A percentile compares a stretch with the other conserved stretches of the same genome.
Evolutionary conservation across 2,888 invertebrate species (phyloP).

Genomic region (Dendrolimus houi): DNA sequence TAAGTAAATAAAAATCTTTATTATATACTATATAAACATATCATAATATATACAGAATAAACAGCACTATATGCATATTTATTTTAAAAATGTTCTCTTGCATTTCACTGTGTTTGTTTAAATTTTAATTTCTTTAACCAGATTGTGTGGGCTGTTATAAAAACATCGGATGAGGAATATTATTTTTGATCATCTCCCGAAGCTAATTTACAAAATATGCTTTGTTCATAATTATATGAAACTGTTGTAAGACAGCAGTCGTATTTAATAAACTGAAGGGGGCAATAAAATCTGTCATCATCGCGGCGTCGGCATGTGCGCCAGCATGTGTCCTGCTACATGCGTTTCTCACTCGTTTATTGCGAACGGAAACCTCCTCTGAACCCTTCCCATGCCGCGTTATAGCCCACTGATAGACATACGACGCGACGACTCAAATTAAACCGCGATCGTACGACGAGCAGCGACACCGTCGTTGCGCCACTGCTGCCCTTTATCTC

Average conservation of each 20-base stretch:
- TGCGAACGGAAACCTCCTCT: slow-evolving; percentile 59
- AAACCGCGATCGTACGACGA: slow-evolving; percentile 23
- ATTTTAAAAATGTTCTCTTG: too few relatives aligned
- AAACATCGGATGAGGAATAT: slow-evolving; percentile 8
- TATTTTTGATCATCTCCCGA: neutral
- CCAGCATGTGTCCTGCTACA: slow-evolving; percentile 26
- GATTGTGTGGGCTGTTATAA: too few relatives aligned
- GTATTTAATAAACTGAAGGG: slow-evolving; percentile 11
- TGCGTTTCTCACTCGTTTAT: slow-evolving; percentile 52
- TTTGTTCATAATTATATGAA: neutral
- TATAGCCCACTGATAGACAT: slow-evolving; percentile 55
- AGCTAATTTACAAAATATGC: neutral
- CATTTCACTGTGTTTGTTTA: too few relatives aligned
- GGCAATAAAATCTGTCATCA: slow-evolving; percentile 55
- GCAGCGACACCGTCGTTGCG: too few relatives aligned
- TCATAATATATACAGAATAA: too few relatives aligned
- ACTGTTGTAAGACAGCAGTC: slow-evolving; percentile 7
- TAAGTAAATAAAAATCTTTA: too few relatives aligned
- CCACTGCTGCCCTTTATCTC: neutral
- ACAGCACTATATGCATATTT: too few relatives aligned
- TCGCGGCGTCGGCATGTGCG: slow-evolving; percentile 31
- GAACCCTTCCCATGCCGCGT: slow-evolving; percentile 35
- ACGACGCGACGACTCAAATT: slow-evolving; percentile 42
- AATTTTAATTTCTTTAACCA: too few relatives aligned
- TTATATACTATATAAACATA: too few relatives aligned